Conservation (phyloP, 2,797 vertebrate species). For the Sebastes hopkinsi region DNA sequence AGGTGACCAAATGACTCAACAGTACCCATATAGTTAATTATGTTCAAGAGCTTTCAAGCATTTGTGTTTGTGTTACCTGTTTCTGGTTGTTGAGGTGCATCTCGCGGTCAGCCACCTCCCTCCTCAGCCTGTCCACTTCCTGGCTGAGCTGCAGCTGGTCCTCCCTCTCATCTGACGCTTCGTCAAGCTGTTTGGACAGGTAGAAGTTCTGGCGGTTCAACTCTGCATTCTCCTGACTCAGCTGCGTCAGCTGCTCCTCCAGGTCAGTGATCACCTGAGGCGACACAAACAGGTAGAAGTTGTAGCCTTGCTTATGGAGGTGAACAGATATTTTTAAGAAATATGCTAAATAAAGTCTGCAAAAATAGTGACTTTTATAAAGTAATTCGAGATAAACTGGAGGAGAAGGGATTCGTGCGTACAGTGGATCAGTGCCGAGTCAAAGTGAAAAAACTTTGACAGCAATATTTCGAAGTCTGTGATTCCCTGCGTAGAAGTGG, state of each 20-base stretch:
- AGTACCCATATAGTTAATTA: neutral
- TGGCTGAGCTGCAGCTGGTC: conserved; percentile 93
- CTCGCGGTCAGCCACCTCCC: conserved; percentile 96
- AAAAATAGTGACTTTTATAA: no score
- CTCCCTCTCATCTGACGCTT: conserved; percentile 91
- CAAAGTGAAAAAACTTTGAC: no score
- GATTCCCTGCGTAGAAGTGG: no score
- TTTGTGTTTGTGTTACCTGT: conserved; percentile 82
- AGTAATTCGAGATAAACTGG: no score
- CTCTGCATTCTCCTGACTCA: conserved; percentile 97
- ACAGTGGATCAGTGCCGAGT: no score
- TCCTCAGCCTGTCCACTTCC: conserved; percentile 94
- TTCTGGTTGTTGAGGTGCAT: conserved; percentile 99
- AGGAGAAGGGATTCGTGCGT: no score
- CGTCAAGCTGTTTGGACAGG: conserved; percentile 96
- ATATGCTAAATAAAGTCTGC: no score
- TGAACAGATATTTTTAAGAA: neutral
- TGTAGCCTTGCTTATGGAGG: neutral
- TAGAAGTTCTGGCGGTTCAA: conserved; percentile 99
- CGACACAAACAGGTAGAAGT: conserved; percentile 20
- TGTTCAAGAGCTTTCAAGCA: neutral
- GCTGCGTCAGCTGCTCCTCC: conserved; percentile 97
- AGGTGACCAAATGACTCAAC: no score
- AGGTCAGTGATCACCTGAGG: conserved; percentile 96
- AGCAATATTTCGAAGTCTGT: no score